phyloP scores from a whole-genome alignment of 2,797 vertebrate species.

The Allochrocebus solatus region DNA sequence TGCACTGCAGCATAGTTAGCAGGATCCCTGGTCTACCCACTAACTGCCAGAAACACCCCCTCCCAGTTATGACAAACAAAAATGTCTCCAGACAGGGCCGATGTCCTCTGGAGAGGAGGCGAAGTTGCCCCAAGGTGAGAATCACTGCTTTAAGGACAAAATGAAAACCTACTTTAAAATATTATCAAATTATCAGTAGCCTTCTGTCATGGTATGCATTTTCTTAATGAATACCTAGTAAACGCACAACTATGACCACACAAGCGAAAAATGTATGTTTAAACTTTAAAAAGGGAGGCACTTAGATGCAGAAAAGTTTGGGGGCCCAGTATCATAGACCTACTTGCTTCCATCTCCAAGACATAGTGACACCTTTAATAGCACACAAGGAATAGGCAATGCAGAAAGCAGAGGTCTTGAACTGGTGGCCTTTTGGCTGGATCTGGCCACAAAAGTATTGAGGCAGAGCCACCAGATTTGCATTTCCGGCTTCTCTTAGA shows the following conservation, averaged over 20 bases:
- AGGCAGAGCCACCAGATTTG: not conserved
- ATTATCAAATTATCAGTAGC: not conserved
- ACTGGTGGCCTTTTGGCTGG: not conserved
- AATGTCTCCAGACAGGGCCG: not conserved
- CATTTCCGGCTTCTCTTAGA: not conserved
- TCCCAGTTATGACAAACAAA: not conserved
- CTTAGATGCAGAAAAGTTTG: not conserved
- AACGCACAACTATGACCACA: not conserved
- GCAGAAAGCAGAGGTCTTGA: not conserved
- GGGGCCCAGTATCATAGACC: too few species aligned
- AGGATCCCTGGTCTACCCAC: not conserved
- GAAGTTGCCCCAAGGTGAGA: not conserved
- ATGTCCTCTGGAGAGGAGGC: not conserved
- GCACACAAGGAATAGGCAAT: not conserved
- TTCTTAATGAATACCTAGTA: not conserved
- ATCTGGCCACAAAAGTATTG: not conserved
- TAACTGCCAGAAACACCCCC: not conserved
- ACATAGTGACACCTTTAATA: not conserved
- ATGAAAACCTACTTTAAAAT: not conserved
- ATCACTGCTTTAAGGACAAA: not conserved
- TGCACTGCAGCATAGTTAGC: fast-evolving
- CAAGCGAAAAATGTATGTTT: not conserved
- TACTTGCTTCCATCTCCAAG: not conserved
- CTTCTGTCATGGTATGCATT: not conserved
- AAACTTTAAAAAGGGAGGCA: not conserved